Evolutionary conservation across 2,113 vertebrate species (phyloP), one percentile per base, ranked within the genome.

Genomic region (Holacanthus passer): DNA sequence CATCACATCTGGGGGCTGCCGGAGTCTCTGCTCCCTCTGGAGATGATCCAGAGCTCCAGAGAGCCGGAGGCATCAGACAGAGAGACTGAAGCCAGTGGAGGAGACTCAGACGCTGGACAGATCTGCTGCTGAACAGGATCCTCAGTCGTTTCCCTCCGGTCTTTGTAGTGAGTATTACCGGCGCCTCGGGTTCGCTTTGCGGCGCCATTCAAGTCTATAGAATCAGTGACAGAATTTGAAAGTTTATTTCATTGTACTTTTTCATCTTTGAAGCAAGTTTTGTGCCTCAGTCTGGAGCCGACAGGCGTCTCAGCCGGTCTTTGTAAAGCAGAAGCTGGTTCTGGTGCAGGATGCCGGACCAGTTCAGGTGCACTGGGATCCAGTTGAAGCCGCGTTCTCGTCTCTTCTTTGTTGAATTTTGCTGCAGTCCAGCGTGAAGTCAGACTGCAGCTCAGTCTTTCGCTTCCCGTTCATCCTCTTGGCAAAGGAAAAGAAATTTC

Each of bases 51-150:
- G 67, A 63, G 71, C 76, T 62, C 31, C 37, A 39, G 37, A 65
- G 59, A 56, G 32, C 68, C 41, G 1, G 32, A 68, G 66, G 76
- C 64, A 12, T 56, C 84, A 82, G 82, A 52, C 73, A 59, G 88
- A 89, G 77, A 91, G 77, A n/a, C 27, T 45, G 3, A 77, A 53
- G 41, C 73, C 79, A 19, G 73, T 66, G 0, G n/a, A 62, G 74
- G 50, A 75, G 63, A 22, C 70, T 60, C n/a, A 11, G 20, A 39
- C 0, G 13, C 81, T 67, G 79, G 59, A 24, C 31, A n/a, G 58
- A 65, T 52, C 68, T 82, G 77, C 87, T 83, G 86, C 79, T 84
- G 73, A 77, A 4, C 65, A 31, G 32, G 70, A 29, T 56, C 58
- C 47, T 29, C 2, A 10, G 19, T 41, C 17, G 3, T 3, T 35